Evolutionary conservation across 1,140 invertebrate species (phyloP), one percentile per base, ranked within the genome.

Genomic region (Musca domestica): DNA sequence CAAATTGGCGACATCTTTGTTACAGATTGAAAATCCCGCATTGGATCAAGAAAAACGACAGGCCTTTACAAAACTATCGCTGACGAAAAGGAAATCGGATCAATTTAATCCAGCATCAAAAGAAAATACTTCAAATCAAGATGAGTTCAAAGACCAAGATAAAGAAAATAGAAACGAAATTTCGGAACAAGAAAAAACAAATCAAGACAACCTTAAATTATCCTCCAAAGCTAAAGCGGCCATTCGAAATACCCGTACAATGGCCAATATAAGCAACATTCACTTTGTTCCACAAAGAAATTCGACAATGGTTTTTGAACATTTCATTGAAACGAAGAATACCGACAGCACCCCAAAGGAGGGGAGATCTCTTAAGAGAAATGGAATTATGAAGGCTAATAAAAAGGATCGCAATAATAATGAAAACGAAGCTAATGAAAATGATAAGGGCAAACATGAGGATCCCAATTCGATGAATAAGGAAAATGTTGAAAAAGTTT

Each of bases 261-360:
- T 30, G 1, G 34, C 17, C 10, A 41, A 34, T 34, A 3, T 20
- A 10, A 30, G 41, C 20, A 20, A 41, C 17, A 48, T 20, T 2
- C 41, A 65, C 12, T 48, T 51, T 49, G 46, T 19, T 41, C 64
- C 41, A 25, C 20, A 48, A 49, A 23, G 20, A 25, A 49, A 65
- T 17, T 23, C 22, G 19, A 65, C 48, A 3, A 49, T 30, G n/a
- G 25, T 12, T 27, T 65, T 65, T 23, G 46, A 48, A 23, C 64
- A 41, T 14, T 14, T 47, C 19, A 65, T 41, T 49, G 47, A 65
- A 49, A 49, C 63, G 3, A 64, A 30, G 25, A 30, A 30, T 58
- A 30, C 30, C 23, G 15, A 15, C 30, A 30, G 2, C 12, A 15
- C 5, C 47, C 14, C 2, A 51, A 51, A 2, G 20, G 5, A 51